phyloP scores from a whole-genome alignment of 1,140 invertebrate species.

The Euura saliciscinereae region DNA sequence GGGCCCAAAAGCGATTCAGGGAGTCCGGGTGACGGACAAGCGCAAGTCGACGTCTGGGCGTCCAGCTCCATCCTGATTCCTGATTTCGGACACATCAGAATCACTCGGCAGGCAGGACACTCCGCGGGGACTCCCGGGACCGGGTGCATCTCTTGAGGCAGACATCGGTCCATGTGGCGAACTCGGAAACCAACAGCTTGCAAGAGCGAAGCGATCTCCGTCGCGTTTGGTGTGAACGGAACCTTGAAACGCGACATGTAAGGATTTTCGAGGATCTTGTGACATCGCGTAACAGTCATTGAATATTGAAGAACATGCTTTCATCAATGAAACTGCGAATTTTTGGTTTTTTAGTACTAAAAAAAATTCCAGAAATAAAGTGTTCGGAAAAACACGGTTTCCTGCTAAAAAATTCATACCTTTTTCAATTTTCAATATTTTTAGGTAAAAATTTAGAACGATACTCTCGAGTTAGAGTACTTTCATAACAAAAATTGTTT shows the following conservation, averaged over 20 bases:
- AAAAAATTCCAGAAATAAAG: neutral
- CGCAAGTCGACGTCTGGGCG: neutral
- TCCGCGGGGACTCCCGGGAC: neutral
- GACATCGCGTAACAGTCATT: neutral
- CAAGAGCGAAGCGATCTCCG: neutral
- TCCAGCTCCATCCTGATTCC: neutral
- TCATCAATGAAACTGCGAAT: neutral
- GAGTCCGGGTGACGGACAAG: neutral
- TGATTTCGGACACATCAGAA: neutral
- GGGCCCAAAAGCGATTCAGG: neutral
- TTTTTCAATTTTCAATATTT: too few species aligned
- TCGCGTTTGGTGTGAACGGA: neutral
- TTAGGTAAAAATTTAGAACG: too few species aligned
- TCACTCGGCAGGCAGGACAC: neutral
- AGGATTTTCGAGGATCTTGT: neutral
- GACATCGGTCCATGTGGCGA: neutral
- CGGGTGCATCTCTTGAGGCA: neutral
- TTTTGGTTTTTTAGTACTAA: neutral
- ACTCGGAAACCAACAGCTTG: neutral
- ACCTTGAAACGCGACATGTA: neutral
- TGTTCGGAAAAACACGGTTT: too few species aligned
- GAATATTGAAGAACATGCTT: too few species aligned
- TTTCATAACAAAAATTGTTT: too few species aligned
- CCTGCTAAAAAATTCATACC: too few species aligned
- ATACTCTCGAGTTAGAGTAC: too few species aligned